Evolutionary conservation across 2,888 invertebrate genomes (phyloP), one percentile per base, ranked within the genome.

Genomic region (Adelognathus sp.): DNA sequence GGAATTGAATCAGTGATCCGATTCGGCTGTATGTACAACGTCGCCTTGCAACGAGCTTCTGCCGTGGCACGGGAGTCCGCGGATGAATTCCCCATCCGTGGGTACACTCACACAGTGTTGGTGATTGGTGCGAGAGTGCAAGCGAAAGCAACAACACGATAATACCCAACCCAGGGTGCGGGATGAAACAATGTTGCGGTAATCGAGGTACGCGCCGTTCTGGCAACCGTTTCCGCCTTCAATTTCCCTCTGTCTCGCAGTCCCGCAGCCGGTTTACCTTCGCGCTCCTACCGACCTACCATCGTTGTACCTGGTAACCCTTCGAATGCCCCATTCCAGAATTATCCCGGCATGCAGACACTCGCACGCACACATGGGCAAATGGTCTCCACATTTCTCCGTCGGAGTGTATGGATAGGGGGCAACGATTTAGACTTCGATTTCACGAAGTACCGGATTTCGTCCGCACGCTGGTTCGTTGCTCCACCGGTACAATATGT

Each of bases 391-490:
- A 72, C n/a, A 71, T 79, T 75, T 71, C 75, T 56, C n/a, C n/a
- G 72, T 79, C 71, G 75, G 75, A 56, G 54, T 4, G 63, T 67
- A 75, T 75, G 67, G 71, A 79, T 79, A 67, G 72, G 36, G 61
- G 39, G 31, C 41, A 46, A 61, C 66, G 39, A 71, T 74, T 60
- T 54, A 9, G 75, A 79, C 72, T 79, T 79, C 71, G 70, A 74
- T 70, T 70, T 33, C 64, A 60, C 39, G 61, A 41, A 41, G 36
- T 31, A 29, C 63, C 29, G 6, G n/a, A 33, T 66, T 29, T 60
- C 39, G 21, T 70, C 66, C 71, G 36, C 41, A 60, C 24, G 66
- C 11, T 44, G 6, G 18, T 9, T 21, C 18, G 18, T 46, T 46
- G 9, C 18, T 18, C 11, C 3, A 4, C 46, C 18, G 6, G 46